phyloP scores from a whole-genome alignment of 1,140 invertebrate genomes.

The Bombus ignitus region DNA sequence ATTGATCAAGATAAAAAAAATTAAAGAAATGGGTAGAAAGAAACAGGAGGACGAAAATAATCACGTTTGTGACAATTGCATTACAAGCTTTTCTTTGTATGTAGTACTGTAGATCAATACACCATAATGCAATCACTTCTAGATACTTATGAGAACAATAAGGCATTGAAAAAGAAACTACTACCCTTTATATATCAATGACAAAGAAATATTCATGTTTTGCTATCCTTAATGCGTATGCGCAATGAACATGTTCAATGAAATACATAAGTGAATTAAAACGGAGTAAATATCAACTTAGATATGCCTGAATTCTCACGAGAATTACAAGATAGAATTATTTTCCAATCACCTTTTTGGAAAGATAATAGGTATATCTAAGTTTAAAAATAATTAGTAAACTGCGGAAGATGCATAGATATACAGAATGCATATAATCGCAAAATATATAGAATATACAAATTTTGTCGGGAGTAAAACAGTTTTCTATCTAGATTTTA shows the following conservation, averaged over 20 bases:
- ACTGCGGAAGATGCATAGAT: too few relatives aligned
- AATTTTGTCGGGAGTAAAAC: neutral
- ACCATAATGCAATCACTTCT: neutral
- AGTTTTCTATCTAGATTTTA: neutral
- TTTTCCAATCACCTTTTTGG: too few relatives aligned
- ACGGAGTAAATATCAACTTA: too few relatives aligned
- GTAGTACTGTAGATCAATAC: too few relatives aligned
- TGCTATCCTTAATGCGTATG: neutral
- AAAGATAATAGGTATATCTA: too few relatives aligned
- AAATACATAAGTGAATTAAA: neutral
- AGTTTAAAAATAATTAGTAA: too few relatives aligned
- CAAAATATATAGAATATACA: too few relatives aligned
- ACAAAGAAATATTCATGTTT: too few relatives aligned
- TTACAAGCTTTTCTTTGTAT: conserved; percentile 14
- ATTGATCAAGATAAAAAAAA: neutral
- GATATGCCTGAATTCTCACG: too few relatives aligned
- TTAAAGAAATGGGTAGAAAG: neutral
- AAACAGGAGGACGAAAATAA: conserved; percentile 29
- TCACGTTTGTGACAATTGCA: conserved; percentile 17
- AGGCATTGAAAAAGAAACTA: neutral
- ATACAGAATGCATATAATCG: too few relatives aligned
- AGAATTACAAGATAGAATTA: too few relatives aligned
- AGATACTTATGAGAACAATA: neutral
- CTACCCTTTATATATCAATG: too few relatives aligned
- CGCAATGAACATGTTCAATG: neutral